Base-by-base conservation (phyloP, 1,140 invertebrate species). In the Drosophila rhopaloa region DNA sequence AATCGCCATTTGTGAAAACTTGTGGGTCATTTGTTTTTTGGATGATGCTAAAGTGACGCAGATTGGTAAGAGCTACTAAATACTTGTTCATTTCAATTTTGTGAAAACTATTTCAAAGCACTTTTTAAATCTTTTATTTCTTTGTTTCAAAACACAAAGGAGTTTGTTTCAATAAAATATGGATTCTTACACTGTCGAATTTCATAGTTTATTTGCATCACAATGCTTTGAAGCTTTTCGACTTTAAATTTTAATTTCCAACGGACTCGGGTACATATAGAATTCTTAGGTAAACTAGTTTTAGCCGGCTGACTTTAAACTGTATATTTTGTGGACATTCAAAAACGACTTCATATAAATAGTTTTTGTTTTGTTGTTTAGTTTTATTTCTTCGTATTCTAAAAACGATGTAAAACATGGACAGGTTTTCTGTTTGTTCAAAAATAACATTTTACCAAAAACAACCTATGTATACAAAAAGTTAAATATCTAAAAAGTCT, bases 361-460 rank as follows among this genome's bases (percentile, higher is more conserved):
- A 43, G 56, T 56, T 60, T 70, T 38, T 40, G n/a, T 66, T 50
- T 44, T 37, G 27, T 44, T 37, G 27, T 48, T 59, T 60, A 27
- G 27, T 59, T 57, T 40, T 29, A 19, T 38, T 19, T 44, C 40
- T 54, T 54, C 19, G 4, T 66, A 76, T 67, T 50, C 71, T 79
- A 77, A 77, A 82, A 86, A 77, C 74, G 47, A 89, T 81, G 73
- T 80, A 84, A 80, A 88, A 78, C 72, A 76, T 89, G 84, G 84
- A 89, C 80, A 68, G 80, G 68, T 56, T 66, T 55, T 76, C 37
- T 54, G 59, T 68, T 71, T 61, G 37, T 70, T 68, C 14, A 56
- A 54, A 63, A 51, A 76, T 44, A 56, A 80, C 70, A 71, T 54
- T 65, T 63, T 79, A 46, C 68, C 61, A 81, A 88, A 78, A 88